These are phyloP conservation scores for Dioctria rufipes DNA, from an alignment of 2,888 invertebrate genomes.

Conservation along the genomic window DNA sequence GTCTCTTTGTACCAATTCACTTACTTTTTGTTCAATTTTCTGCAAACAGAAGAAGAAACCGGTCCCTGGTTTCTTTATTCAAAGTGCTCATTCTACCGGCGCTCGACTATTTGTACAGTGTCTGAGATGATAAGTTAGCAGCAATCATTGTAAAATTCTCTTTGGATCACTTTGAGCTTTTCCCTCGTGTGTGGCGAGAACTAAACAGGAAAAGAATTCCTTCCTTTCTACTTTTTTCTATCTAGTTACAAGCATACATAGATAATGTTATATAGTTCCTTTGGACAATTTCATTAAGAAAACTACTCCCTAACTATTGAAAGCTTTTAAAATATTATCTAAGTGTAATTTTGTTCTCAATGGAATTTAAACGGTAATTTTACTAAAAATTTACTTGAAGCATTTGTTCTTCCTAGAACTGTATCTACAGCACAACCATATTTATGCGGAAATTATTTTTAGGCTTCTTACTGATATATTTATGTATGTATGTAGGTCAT, in stretches of 20 bases:
- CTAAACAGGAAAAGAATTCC: neutral
- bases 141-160: constrained; percentile 32
- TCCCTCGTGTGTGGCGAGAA: constrained; percentile 24
- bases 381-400: neutral
- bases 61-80: constrained; percentile 7
- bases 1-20: neutral
- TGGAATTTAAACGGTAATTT: neutral
- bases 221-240: neutral
- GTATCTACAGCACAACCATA: too few relatives aligned
- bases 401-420: too few relatives aligned
- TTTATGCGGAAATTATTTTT: too few relatives aligned
- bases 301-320: constrained; percentile 11
- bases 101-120: constrained; percentile 22
- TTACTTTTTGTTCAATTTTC: constrained; percentile 4
- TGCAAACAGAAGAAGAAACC: constrained; percentile 17
- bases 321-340: neutral
- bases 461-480: too few relatives aligned
- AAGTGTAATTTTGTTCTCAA: neutral
- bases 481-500: too few relatives aligned
- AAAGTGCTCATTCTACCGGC: neutral
- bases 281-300: constrained; percentile 43
- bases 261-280: neutral
- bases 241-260: constrained; percentile 4
- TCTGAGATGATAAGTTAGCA: constrained; percentile 46
- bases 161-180: constrained; percentile 35